Evolutionary conservation across 1,140 invertebrate species (phyloP), one percentile per base, ranked within the genome.

Genomic region (Planococcus citri): DNA sequence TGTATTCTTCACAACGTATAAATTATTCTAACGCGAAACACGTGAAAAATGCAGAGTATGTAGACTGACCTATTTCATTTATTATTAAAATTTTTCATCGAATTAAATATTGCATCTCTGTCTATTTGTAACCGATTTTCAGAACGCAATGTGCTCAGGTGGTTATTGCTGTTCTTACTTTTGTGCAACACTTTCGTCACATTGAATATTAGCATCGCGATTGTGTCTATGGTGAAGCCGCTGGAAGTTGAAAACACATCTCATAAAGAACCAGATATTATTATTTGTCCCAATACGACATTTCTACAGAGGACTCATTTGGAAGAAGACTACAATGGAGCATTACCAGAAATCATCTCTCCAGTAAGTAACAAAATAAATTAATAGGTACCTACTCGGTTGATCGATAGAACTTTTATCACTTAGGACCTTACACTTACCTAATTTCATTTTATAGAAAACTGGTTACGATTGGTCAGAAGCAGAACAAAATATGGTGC

Each of bases 381-480:
- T n/a, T n/a, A n/a, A n/a, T n/a, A n/a, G n/a, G n/a, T n/a, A n/a
- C n/a, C n/a, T n/a, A n/a, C n/a, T n/a, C n/a, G n/a, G n/a, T n/a
- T n/a, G n/a, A n/a, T n/a, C n/a, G n/a, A n/a, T n/a, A n/a, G n/a
- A n/a, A n/a, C n/a, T n/a, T n/a, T n/a, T n/a, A n/a, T n/a, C n/a
- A n/a, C n/a, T n/a, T n/a, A n/a, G n/a, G n/a, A n/a, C n/a, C n/a
- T n/a, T n/a, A n/a, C n/a, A n/a, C n/a, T n/a, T n/a, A n/a, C n/a
- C n/a, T n/a, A n/a, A 37, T 37, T 37, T 37, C 14, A 37, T 8
- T 8, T 64, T 64, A 14, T 21, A 75, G 75, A 69, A 74, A 2
- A 74, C 74, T 61, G 75, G 76, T 71, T 88, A 86, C 71, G 71
- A 78, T 1, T 91, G 89, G 89, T 83, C 84, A 74, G 86, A 86